phyloP scores from a whole-genome alignment of 2,113 vertebrate species.

The cat (Felis catus) region F.catus_Fca126_mat1.0 CM031418.1:111690501-111691000 shows the following conservation, averaged over 20 bases:
- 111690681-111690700: not conserved
- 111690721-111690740: not conserved
- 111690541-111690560: not conserved
- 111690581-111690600: not conserved
- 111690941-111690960: no score
- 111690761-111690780: not conserved
- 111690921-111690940: not conserved
- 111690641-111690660: constrained; percentile 20
- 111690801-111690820: not conserved
- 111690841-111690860: not conserved
- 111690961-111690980: no score
- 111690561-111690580: not conserved
- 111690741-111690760: not conserved
- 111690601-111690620: not conserved
- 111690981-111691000: no score
- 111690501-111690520: not conserved
- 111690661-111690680: not conserved
- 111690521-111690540: not conserved
- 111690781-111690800: not conserved
- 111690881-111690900: not conserved
- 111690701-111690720: not conserved
- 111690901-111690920: not conserved
- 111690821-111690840: not conserved
- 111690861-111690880: not conserved
- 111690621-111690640: not conserved